Evolutionary conservation across 2,888 invertebrate genomes (phyloP), one percentile per base, ranked within the genome.

Genomic region (Schizotus pectinicornis): DNA sequence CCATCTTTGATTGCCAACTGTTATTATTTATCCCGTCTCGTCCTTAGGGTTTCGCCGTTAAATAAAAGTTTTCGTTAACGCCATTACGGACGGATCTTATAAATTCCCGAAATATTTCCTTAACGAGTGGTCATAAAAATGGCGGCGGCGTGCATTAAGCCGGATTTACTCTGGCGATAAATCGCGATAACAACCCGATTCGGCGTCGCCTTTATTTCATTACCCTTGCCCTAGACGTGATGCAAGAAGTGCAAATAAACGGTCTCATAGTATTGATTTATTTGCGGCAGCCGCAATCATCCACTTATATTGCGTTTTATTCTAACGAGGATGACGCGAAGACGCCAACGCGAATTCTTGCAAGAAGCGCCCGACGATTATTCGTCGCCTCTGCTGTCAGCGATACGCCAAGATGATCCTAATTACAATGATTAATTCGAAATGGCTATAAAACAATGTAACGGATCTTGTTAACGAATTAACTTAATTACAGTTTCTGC

Each of bases 401-500:
- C 37, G 42, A 37, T 45, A 30, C 45, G 46, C 46, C 48, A 49
- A 39, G 58, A 68, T 65, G 59, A 66, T 67, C 57, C 66, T 68
- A 67, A 67, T 68, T 68, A 64, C 63, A 61, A 66, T 67, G 65
- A 68, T 68, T 66, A 68, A 68, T 68, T 66, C 56, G 51, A 57
- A 62, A 61, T 57, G 62, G 62, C 63, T 60, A 62, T 66, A 67
- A 67, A 67, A 69, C 67, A 65, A 62, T 65, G 67, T 65, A 67
- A 59, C 65, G 63, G 66, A 67, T 67, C 68, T 63, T 65, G 68
- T 68, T 68, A 67, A 64, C 64, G 64, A 68, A 67, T 68, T 67
- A 68, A 65, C 65, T 67, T 68, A 68, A 68, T 68, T 67, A 64
- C 64, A 59, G 53, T 64, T 66, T 62, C 67, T 67, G 61, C 59